Conservation (phyloP, 2,888 invertebrate genomes). For the Achlya flavicornis region DNA sequence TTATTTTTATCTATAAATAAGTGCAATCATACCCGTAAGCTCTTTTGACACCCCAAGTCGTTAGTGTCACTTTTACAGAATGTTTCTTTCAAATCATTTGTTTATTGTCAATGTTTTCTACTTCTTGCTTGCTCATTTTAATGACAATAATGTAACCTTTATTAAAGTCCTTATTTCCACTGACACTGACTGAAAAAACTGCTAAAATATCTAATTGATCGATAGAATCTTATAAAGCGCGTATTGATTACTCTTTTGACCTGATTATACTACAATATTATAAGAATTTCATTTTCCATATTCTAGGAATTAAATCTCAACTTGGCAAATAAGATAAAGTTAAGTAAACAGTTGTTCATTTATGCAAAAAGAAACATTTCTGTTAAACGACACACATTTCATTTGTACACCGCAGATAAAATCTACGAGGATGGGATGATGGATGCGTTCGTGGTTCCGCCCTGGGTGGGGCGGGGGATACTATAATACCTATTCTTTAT, state of each 20-base stretch:
- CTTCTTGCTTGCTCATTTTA: no score
- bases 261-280: background rate
- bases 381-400: background rate
- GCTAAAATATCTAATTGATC: no score
- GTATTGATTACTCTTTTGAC: background rate
- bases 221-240: background rate
- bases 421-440: no score
- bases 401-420: no score
- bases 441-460: no score
- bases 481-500: no score
- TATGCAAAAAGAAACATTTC: background rate
- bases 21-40: background rate
- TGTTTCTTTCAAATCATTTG: background rate
- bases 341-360: background rate
- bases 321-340: no score
- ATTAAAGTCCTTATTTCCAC: no score
- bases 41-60: background rate
- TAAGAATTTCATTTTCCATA: background rate
- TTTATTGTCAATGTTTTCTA: background rate
- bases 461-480: no score
- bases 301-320: background rate
- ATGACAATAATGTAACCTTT: no score
- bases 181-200: no score
- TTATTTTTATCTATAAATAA: background rate
- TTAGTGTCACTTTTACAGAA: background rate